Percentiles rank a stretch among this genome's conserved stretches.
These are phyloP conservation scores for Morpho helenor DNA, from an alignment of 2,888 invertebrate genomes.

Conservation along the genomic window DNA sequence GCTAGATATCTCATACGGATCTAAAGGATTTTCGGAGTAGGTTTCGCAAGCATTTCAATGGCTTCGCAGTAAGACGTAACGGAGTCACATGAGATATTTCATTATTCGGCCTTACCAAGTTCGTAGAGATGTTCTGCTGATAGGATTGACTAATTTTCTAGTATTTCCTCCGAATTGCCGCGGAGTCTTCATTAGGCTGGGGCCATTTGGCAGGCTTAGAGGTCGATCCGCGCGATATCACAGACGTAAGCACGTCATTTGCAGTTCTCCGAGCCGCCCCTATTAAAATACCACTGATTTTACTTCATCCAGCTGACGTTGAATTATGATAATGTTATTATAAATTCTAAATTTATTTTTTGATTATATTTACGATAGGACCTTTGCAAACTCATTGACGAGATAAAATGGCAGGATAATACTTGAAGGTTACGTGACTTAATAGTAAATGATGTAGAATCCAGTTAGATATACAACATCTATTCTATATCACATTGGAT, in stretches of 20 bases:
- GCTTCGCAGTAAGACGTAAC: slow-evolving; percentile 48
- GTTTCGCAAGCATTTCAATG: slow-evolving; percentile 51
- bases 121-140: slow-evolving; percentile 56
- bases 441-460: no score
- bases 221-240: slow-evolving; percentile 54
- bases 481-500: no score
- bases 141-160: slow-evolving; percentile 74
- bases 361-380: slow-evolving; percentile 33
- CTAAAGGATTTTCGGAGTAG: slow-evolving; percentile 63
- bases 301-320: slow-evolving; percentile 44
- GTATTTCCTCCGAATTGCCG: slow-evolving; percentile 54
- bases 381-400: neutral
- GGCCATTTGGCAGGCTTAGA: slow-evolving; percentile 62
- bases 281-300: slow-evolving; percentile 40
- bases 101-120: slow-evolving; percentile 68
- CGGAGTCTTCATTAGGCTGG: slow-evolving; percentile 61
- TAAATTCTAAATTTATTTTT: slow-evolving; percentile 49
- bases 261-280: slow-evolving; percentile 44
- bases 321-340: slow-evolving; percentile 40
- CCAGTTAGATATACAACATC: no score
- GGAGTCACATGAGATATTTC: slow-evolving; percentile 67
- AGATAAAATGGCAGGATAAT: neutral
- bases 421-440: neutral
- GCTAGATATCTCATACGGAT: slow-evolving; percentile 69
- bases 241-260: slow-evolving; percentile 66